These are phyloP conservation scores for Littorina saxatilis DNA, from an alignment of 1,140 invertebrate genomes.

Conservation along the genomic window DNA sequence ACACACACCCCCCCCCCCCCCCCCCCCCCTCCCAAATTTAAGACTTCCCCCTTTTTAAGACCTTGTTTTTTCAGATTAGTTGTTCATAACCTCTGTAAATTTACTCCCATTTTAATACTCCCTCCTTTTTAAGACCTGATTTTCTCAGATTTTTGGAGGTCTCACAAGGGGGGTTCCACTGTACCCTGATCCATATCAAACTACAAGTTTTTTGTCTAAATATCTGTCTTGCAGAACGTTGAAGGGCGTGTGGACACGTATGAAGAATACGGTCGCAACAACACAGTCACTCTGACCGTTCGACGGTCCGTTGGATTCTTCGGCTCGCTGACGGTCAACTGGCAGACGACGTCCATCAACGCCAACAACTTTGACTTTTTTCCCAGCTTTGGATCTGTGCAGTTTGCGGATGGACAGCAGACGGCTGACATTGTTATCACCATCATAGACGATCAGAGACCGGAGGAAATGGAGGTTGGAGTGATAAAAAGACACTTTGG, in stretches of 20 bases:
- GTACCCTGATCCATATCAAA: too few relatives aligned
- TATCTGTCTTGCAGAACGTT: conserved; percentile 67
- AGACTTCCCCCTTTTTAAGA: too few relatives aligned
- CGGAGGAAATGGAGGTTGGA: conserved; percentile 72
- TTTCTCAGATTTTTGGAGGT: too few relatives aligned
- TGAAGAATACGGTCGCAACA: conserved; percentile 67
- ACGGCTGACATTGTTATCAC: conserved; percentile 62
- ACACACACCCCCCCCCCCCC: too few relatives aligned
- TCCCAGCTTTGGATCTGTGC: conserved; percentile 65
- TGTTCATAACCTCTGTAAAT: too few relatives aligned
- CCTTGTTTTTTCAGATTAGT: too few relatives aligned
- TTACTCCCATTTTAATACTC: too few relatives aligned
- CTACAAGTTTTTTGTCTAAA: too few relatives aligned
- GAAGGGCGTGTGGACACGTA: conserved; percentile 69
- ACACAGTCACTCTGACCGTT: conserved; percentile 57
- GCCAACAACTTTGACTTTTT: conserved; percentile 62
- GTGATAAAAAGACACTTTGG: too few relatives aligned
- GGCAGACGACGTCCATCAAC: conserved; percentile 65
- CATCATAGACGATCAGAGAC: conserved; percentile 67
- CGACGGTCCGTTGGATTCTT: conserved; percentile 61
- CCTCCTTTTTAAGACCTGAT: too few relatives aligned
- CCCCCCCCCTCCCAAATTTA: too few relatives aligned
- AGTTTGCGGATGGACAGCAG: conserved; percentile 58
- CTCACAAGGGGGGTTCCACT: too few relatives aligned
- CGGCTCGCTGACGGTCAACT: conserved; percentile 66